Base-by-base conservation (phyloP, 2,888 invertebrate species). In the Gnatocerus cornutus region DNA sequence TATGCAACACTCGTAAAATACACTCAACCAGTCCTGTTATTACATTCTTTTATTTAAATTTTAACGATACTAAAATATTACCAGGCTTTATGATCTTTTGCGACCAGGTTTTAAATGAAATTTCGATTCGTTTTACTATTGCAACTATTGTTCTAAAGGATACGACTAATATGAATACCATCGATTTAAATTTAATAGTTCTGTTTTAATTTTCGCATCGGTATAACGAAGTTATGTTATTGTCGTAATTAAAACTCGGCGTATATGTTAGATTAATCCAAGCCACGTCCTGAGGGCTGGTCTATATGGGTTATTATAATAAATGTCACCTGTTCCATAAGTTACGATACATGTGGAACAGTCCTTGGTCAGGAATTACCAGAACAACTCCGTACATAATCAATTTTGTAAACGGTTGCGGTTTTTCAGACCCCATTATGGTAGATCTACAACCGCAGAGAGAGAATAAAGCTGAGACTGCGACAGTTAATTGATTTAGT, bases 401-500 rank as follows among this genome's bases (percentile, higher is more conserved):
- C 69, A 69, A 65, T 69, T 69, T 50, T 65, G 63, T 72, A 72
- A 71, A 73, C 68, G 69, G 72, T 73, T 73, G 73, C 72, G 73
- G 73, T 72, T 72, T 73, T 72, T 72, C 69, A 52, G 48, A 55
- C 59, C 46, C 68, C 71, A 73, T 73, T 72, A 73, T 66, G 41
- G 53, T 61, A 63, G 71, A 73, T 73, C 71, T 73, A 71, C 67
- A 72, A 67, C 69, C 71, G 12, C 52, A 71, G 39, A 52, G 43
- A 72, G 68, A 50, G 63, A 68, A 73, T 73, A 73, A 71, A 71
- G 63, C 69, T 55, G 55, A 39, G 37, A 8, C 53, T 45, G 62
- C 70, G 73, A 73, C 71, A 72, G 71, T 58, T 70, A 71, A 72
- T 73, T 73, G 71, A 73, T 70, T 72, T 72, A 73, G 68, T 64